Percentiles rank a stretch among this genome's conserved stretches.
Conservation (phyloP, 2,888 invertebrate genomes). For the Agonopterix arenella region DNA sequence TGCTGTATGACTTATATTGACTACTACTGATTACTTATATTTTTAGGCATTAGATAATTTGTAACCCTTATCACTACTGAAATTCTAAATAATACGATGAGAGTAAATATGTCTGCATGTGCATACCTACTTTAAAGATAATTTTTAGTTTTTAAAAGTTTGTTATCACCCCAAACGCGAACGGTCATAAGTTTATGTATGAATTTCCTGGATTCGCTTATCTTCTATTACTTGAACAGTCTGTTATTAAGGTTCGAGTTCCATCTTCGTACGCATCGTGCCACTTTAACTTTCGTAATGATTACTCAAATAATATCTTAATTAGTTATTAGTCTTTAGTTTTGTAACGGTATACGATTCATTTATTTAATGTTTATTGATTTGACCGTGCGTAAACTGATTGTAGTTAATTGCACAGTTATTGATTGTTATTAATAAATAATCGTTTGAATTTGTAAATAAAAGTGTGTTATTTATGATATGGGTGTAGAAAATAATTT, state of each 20-base stretch:
- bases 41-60: too few relatives aligned
- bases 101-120: too few relatives aligned
- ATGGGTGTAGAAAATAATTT: too few relatives aligned
- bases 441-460: neutral
- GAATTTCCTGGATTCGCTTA: neutral
- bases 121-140: neutral
- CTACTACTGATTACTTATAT: too few relatives aligned
- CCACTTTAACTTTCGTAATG: slow-evolving; percentile 21
- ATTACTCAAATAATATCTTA: slow-evolving; percentile 29
- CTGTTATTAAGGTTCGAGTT: neutral
- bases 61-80: too few relatives aligned
- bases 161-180: neutral
- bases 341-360: slow-evolving; percentile 18
- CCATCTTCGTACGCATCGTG: slow-evolving; percentile 3
- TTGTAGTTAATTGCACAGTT: slow-evolving; percentile 1
- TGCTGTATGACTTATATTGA: too few relatives aligned
- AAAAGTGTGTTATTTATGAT: too few relatives aligned
- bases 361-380: slow-evolving; percentile 24
- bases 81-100: too few relatives aligned
- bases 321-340: slow-evolving; percentile 8
- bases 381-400: slow-evolving; percentile 1
- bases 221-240: neutral
- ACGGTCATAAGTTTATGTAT: neutral
- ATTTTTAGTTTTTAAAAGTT: neutral
- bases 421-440: neutral